phyloP scores from a whole-genome alignment of 2,113 vertebrate genomes.

The Datnioides undecimradiatus region DNA sequence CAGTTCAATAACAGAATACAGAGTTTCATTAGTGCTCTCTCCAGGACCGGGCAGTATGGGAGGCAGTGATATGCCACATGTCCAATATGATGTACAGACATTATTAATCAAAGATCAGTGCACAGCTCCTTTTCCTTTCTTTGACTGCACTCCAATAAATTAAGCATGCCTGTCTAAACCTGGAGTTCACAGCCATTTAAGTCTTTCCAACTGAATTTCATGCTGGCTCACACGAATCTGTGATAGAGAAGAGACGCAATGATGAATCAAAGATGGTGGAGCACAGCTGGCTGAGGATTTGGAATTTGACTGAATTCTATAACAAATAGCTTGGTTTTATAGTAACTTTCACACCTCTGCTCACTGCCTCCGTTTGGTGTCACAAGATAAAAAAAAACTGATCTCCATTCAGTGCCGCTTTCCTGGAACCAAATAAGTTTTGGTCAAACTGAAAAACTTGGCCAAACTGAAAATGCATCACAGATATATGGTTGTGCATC shows the following conservation, averaged over 20 bases:
- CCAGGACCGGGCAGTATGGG: neutral
- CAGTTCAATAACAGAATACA: slow-evolving; percentile 4
- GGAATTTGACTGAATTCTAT: neutral
- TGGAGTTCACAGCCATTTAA: slow-evolving; percentile 14
- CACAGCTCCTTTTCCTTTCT: slow-evolving; percentile 34
- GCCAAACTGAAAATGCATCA: neutral
- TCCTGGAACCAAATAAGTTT: neutral
- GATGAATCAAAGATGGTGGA: slow-evolving; percentile 19
- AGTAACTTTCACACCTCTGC: neutral
- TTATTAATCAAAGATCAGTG: slow-evolving; percentile 52
- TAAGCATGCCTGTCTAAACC: slow-evolving; percentile 21
- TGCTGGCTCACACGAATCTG: slow-evolving; percentile 8
- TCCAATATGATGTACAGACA: slow-evolving; percentile 9
- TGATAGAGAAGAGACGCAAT: neutral
- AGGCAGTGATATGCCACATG: slow-evolving; percentile 16
- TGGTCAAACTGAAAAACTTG: neutral
- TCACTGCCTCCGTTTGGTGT: too few relatives aligned
- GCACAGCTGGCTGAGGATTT: neutral
- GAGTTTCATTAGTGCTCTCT: slow-evolving; percentile 32
- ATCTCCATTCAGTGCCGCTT: neutral
- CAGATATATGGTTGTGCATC: neutral
- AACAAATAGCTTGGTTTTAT: neutral
- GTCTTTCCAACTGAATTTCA: slow-evolving; percentile 31
- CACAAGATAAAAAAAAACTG: rapidly evolving
- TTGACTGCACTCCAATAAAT: slow-evolving; percentile 44